These are phyloP conservation scores for Lepidurus arcticus DNA, from an alignment of 1,140 invertebrate genomes.

Conservation along the genomic window DNA sequence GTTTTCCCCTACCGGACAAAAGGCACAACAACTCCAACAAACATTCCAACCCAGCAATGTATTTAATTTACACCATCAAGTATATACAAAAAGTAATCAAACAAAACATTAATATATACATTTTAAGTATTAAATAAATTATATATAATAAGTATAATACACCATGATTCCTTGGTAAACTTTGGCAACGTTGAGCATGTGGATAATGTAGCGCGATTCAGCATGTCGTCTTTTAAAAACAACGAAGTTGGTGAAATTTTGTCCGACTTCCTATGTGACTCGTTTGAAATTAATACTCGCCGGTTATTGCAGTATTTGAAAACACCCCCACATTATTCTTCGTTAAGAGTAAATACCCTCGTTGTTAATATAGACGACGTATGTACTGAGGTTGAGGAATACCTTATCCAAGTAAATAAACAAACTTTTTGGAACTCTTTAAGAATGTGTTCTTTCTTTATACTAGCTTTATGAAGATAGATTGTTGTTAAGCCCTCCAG, in stretches of 20 bases:
- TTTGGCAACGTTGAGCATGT: background rate
- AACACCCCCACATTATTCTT: background rate
- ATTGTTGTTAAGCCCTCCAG: background rate
- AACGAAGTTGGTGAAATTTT: background rate
- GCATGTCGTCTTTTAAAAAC: background rate
- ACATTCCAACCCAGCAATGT: too few relatives aligned
- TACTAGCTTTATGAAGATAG: background rate
- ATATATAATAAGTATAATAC: too few relatives aligned
- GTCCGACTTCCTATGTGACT: background rate
- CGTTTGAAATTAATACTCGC: background rate
- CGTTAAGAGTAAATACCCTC: conserved; percentile 19
- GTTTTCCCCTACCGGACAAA: conserved; percentile 17
- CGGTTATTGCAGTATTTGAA: conserved; percentile 6
- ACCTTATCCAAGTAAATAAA: background rate
- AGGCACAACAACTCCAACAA: background rate
- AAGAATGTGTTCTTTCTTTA: background rate
- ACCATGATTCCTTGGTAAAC: too few relatives aligned
- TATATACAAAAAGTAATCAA: background rate
- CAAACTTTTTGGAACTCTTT: background rate
- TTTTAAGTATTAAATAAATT: too few relatives aligned
- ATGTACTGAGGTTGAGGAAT: conserved; percentile 17
- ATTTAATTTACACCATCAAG: background rate
- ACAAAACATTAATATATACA: background rate
- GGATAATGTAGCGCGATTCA: background rate
- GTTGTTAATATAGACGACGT: background rate